A percentile compares a stretch with the other conserved stretches of the same genome.
Conservation (phyloP, 2,888 invertebrate genomes). For the Eupeodes latifasciatus region DNA sequence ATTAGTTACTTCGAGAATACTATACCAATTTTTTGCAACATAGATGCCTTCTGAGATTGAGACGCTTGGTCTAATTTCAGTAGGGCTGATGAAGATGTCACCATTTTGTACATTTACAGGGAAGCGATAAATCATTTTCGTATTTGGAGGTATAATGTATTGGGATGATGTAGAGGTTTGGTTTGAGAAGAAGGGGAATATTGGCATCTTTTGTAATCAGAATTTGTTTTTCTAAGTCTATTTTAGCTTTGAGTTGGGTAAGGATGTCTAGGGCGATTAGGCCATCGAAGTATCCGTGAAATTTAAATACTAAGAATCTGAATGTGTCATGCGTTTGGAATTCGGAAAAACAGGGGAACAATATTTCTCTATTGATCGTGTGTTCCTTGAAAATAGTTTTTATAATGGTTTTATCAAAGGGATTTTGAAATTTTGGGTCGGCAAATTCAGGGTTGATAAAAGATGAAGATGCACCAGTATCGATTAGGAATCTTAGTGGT, state of each 20-base stretch:
- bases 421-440: neutral
- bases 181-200: constrained; percentile 8
- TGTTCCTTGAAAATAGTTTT: neutral
- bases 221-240: constrained; percentile 16
- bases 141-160: no score
- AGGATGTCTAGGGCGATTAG: neutral
- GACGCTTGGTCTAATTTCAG: constrained; percentile 18
- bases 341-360: neutral
- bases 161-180: no score
- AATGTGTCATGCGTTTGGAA: neutral
- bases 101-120: constrained; percentile 27
- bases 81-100: constrained; percentile 5
- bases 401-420: no score
- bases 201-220: constrained; percentile 1
- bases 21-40: constrained; percentile 42
- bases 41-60: constrained; percentile 37
- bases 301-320: constrained; percentile 27
- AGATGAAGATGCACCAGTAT: constrained; percentile 29
- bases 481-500: constrained; percentile 19
- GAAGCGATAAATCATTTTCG: neutral
- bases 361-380: neutral
- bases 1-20: constrained; percentile 24
- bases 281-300: constrained; percentile 1
- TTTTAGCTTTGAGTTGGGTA: neutral
- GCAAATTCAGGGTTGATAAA: neutral